Conservation (phyloP, 2,113 vertebrate species). For the Melanocharis versteri region DNA sequence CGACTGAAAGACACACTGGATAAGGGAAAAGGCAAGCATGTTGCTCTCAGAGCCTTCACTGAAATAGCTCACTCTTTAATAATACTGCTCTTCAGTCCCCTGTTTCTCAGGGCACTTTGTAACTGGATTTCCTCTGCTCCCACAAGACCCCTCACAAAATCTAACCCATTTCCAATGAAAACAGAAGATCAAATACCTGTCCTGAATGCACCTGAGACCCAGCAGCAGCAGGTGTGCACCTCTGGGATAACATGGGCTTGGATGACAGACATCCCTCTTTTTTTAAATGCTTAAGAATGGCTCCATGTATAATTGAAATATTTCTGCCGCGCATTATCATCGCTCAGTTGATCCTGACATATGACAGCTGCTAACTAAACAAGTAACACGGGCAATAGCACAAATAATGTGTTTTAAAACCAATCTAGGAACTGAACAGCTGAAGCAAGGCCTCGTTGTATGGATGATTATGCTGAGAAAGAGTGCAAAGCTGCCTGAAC, state of each 20-base stretch:
- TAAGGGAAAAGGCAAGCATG: background rate
- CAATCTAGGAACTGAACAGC: background rate
- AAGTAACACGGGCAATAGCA: background rate
- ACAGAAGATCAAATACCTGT: background rate
- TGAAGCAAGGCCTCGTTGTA: background rate
- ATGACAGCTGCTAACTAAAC: slow-evolving; percentile 22
- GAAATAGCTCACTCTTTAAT: background rate
- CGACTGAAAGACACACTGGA: background rate
- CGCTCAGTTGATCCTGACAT: background rate
- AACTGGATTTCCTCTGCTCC: background rate
- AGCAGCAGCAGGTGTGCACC: background rate
- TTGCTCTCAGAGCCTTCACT: background rate
- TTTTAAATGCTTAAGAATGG: background rate
- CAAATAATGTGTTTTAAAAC: background rate
- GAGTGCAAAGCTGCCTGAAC: background rate
- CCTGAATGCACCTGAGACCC: background rate
- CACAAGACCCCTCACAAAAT: background rate
- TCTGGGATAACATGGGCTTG: background rate
- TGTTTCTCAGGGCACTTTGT: background rate
- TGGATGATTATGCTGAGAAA: background rate
- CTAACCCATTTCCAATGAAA: background rate
- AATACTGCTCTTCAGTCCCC: background rate
- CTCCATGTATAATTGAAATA: background rate
- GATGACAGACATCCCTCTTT: background rate
- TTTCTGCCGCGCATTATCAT: background rate